Conservation (phyloP, 2,113 vertebrate genomes). For the Myotis brandtii region DNA sequence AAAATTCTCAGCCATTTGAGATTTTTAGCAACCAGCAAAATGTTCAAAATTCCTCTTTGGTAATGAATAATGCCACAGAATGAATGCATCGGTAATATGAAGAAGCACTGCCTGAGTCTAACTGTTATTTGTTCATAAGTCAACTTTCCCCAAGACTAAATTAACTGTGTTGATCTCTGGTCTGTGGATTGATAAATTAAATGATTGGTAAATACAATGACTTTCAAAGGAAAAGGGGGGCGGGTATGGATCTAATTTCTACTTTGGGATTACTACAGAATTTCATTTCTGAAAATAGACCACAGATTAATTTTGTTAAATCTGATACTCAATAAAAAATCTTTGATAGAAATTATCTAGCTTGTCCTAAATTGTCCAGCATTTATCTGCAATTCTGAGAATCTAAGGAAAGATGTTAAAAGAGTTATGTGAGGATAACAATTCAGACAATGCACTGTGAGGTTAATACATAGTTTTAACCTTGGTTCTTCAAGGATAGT, state of each 20-base stretch:
- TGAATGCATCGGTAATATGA: background rate
- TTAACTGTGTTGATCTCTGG: slow-evolving; percentile 63
- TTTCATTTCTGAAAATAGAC: slow-evolving; percentile 70
- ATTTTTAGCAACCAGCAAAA: slow-evolving; percentile 45
- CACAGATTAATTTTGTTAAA: slow-evolving; percentile 71
- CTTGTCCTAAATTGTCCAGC: slow-evolving; percentile 40
- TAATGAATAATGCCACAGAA: background rate
- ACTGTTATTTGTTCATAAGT: slow-evolving; percentile 29
- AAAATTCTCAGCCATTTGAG: slow-evolving; percentile 11
- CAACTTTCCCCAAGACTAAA: slow-evolving; percentile 20
- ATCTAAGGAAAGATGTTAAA: background rate
- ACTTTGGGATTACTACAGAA: slow-evolving; percentile 54
- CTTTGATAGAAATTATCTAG: slow-evolving; percentile 49
- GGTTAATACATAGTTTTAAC: background rate
- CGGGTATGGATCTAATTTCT: slow-evolving; percentile 5
- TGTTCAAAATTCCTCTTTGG: background rate
- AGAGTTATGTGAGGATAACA: slow-evolving; percentile 47
- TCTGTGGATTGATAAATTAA: slow-evolving; percentile 74
- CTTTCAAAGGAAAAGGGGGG: slow-evolving; percentile 42
- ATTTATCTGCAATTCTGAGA: slow-evolving; percentile 25
- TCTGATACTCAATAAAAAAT: slow-evolving; percentile 50
- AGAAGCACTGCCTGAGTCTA: background rate
- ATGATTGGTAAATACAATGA: slow-evolving; percentile 55
- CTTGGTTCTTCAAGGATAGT: background rate
- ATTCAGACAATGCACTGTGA: background rate